Evolutionary conservation across 2,888 invertebrate genomes (phyloP), one percentile per base, ranked within the genome.

Genomic region (Syritta pipiens): DNA sequence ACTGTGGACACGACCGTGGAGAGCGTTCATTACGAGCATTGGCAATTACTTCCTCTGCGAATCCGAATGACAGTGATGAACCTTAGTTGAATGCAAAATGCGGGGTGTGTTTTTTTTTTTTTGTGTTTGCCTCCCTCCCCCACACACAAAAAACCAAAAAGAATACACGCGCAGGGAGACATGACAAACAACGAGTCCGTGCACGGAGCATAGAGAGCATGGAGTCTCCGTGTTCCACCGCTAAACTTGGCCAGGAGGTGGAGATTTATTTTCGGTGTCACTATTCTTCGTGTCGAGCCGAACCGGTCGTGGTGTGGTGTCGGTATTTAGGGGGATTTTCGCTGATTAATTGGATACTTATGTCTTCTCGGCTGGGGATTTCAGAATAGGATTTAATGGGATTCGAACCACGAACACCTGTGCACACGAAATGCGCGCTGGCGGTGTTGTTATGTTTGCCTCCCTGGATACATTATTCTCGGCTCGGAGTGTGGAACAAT

Each of bases 391-490:
- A 62, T 68, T 68, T 67, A 59, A 44, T 59, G 40, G 6, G 51
- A 57, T 74, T 59, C 68, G 62, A 49, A 48, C 24, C 62, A 68
- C 62, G 42, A 30, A 55, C 55, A 76, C 68, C 55, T 62, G 62
- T 55, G 67, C 30, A 53, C 12, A 30, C 48, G n/a, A n/a, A n/a
- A 59, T 28, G 46, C n/a, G 17, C 19, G 30, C 9, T 24, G 12
- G 3, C 26, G 12, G 32, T 46, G 32, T 37, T 24, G 30, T 4
- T 30, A 10, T 26, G 10, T 24, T 10, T 10, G 6, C 24, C 28
- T 32, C 46, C 19, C 7, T 32, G 12, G 28, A 48, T 30, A 32
- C 49, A 63, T 51, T 51, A 63, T 30, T 49, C 26, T 37, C n/a
- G 22, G 9, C 35, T 4, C 22, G 49, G 37, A 49, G 49, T 20